These are phyloP conservation scores for Bugulina stolonifera DNA, from an alignment of 2,888 invertebrate species.

Conservation along the genomic window DNA sequence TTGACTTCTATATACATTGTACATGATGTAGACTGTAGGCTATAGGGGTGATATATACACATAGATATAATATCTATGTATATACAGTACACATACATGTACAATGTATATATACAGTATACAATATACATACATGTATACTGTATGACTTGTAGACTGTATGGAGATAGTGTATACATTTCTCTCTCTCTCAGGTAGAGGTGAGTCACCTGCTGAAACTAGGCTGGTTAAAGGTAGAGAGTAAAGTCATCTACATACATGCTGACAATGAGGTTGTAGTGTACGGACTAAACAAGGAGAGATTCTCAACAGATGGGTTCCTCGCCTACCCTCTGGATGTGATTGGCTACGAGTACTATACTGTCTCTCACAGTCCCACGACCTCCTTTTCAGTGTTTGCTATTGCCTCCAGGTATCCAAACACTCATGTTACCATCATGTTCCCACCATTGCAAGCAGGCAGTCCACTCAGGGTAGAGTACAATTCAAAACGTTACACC, in stretches of 20 bases:
- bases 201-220: slow-evolving; percentile 1
- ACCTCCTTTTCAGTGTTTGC: not conserved
- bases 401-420: slow-evolving; percentile 30
- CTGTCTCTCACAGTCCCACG: slow-evolving; percentile 29
- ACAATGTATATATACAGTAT: too few relatives aligned
- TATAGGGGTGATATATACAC: too few relatives aligned
- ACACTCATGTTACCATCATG: slow-evolving; percentile 31
- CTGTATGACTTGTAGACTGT: too few relatives aligned
- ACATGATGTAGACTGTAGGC: too few relatives aligned
- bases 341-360: slow-evolving; percentile 34
- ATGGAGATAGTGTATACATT: too few relatives aligned
- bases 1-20: too few relatives aligned
- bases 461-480: not conserved
- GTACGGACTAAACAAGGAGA: slow-evolving; percentile 34
- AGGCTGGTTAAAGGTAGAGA: slow-evolving; percentile 22
- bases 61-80: too few relatives aligned
- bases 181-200: too few relatives aligned
- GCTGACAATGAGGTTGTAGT: slow-evolving; percentile 34
- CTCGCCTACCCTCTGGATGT: slow-evolving; percentile 34
- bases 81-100: too few relatives aligned
- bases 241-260: slow-evolving; percentile 31
- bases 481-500: not conserved
- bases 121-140: too few relatives aligned
- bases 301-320: slow-evolving; percentile 35
- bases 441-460: slow-evolving; percentile 29